Conservation (phyloP, 2,888 invertebrate genomes). For the Chelonus formosanus region DNA sequence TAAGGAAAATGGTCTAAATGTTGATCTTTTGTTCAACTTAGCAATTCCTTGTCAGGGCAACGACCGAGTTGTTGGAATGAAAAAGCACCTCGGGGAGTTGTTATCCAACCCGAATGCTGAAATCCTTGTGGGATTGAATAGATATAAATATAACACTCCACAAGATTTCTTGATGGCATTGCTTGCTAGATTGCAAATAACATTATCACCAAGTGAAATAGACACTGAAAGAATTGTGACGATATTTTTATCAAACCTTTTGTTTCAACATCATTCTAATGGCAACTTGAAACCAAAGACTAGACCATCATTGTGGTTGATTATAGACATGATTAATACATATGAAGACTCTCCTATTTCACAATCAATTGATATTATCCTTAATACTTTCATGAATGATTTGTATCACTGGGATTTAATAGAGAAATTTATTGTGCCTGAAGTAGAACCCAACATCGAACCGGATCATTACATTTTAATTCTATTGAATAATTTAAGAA, state of each 20-base stretch:
- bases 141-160: constrained; percentile 35
- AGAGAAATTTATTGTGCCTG: neutral
- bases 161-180: constrained; percentile 40
- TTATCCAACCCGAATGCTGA: neutral
- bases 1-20: constrained; percentile 28
- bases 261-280: constrained; percentile 31
- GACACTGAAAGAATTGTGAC: constrained; percentile 28
- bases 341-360: constrained; percentile 17
- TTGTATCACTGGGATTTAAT: constrained; percentile 11
- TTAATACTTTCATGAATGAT: constrained; percentile 26
- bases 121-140: constrained; percentile 36
- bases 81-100: constrained; percentile 30
- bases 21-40: constrained; percentile 34
- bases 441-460: neutral
- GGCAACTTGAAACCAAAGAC: constrained; percentile 23
- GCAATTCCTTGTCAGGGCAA: constrained; percentile 34
- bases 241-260: constrained; percentile 37
- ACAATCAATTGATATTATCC: constrained; percentile 14
- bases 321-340: constrained; percentile 35
- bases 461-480: constrained; percentile 14
- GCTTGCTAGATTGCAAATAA: constrained; percentile 36
- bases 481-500: neutral
- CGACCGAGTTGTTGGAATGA: constrained; percentile 32
- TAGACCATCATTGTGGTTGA: constrained; percentile 34
- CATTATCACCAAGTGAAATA: constrained; percentile 14